A percentile compares a stretch with the other conserved stretches of the same genome.
Conservation (phyloP, 2,888 invertebrate genomes). For the Eledone cirrhosa region DNA sequence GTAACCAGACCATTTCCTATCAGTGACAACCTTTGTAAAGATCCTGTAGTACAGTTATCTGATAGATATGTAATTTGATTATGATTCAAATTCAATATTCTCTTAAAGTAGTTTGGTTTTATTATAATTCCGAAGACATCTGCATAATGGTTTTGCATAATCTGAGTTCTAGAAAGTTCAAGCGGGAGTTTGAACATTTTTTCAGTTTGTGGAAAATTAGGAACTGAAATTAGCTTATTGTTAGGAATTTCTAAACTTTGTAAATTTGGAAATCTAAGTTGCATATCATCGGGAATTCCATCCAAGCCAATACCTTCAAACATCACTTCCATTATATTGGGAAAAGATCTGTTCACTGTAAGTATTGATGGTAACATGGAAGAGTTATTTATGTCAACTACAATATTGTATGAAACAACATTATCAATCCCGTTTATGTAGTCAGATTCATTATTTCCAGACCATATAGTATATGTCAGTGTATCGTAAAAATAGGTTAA, state of each 20-base stretch:
- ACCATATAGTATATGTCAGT: background rate
- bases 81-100: background rate
- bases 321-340: background rate
- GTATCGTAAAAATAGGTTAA: background rate
- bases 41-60: background rate
- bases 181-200: background rate
- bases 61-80: background rate
- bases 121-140: background rate
- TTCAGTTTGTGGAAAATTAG: background rate
- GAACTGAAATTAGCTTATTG: background rate
- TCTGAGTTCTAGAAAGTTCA: background rate
- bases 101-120: background rate
- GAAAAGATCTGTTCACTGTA: background rate
- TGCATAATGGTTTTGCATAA: conserved; percentile 18
- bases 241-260: background rate
- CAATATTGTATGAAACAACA: background rate
- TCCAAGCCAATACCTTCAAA: background rate
- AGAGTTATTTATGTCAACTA: no score
- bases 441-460: background rate
- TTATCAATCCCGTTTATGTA: background rate
- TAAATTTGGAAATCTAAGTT: background rate
- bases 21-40: background rate
- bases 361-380: background rate
- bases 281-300: background rate
- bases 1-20: background rate